Percentiles rank a stretch among this genome's conserved stretches.
Evolutionary conservation across 1,140 invertebrate species (phyloP).

Genomic region (Zaprionus gabonicus): DNA sequence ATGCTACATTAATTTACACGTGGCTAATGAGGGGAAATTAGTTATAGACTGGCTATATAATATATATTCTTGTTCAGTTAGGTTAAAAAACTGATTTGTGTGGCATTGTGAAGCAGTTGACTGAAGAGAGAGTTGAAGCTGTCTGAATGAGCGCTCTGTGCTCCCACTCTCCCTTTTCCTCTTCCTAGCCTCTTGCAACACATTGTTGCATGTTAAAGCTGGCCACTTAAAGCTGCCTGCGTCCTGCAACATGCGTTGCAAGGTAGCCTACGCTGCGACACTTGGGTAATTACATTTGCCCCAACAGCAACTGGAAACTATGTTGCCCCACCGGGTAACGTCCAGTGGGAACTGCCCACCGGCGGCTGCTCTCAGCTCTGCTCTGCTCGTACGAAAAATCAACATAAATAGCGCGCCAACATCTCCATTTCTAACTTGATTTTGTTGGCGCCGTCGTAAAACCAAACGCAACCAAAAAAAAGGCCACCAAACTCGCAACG

Average conservation of each 20-base stretch:
- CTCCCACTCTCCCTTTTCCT: background rate
- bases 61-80: too few species aligned
- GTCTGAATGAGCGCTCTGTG: background rate
- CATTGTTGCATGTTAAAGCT: conserved; percentile 34
- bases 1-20: background rate
- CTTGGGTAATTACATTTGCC: conserved; percentile 68
- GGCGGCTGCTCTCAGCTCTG: background rate
- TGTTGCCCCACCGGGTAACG: too few species aligned
- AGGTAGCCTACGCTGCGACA: conserved; percentile 29
- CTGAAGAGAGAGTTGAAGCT: background rate
- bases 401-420: conserved; percentile 80
- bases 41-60: background rate
- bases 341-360: too few species aligned
- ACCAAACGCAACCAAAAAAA: conserved; percentile 15
- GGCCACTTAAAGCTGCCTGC: conserved; percentile 30
- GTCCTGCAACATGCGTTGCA: background rate
- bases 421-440: conserved; percentile 83
- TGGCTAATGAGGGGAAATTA: background rate
- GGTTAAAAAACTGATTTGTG: too few species aligned
- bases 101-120: background rate
- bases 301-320: background rate
- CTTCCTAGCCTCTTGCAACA: background rate
- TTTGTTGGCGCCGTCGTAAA: conserved; percentile 45
- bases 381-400: conserved; percentile 56
- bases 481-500: conserved; percentile 29